Conservation (phyloP, 2,113 vertebrate species). For the Ariopsis seemanni region DNA sequence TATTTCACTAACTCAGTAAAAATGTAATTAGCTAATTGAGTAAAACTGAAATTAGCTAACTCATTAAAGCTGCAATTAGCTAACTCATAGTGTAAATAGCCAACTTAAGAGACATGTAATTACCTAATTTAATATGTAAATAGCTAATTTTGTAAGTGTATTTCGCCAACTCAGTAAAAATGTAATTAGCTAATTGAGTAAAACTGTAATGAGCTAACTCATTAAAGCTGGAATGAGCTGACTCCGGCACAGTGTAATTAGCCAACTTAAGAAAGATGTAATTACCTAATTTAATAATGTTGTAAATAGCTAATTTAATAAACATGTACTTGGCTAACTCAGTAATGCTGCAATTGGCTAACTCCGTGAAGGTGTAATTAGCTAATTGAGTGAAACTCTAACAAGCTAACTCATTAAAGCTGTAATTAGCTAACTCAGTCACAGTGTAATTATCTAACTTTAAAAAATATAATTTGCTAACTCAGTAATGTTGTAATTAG, state of each 20-base stretch:
- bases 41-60: neutral
- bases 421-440: neutral
- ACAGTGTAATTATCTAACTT: neutral
- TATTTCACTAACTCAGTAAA: no score
- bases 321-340: neutral
- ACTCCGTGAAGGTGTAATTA: neutral
- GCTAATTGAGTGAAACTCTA: neutral
- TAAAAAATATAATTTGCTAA: neutral
- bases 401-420: neutral
- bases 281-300: neutral
- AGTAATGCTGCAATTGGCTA: neutral
- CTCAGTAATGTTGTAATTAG: neutral
- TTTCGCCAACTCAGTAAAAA: neutral
- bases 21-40: neutral
- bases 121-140: neutral
- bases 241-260: neutral
- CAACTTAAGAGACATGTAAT: neutral
- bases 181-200: neutral
- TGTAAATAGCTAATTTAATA: neutral
- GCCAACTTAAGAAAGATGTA: neutral
- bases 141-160: neutral
- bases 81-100: neutral
- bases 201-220: neutral
- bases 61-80: neutral
- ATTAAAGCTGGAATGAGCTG: neutral